Conservation (phyloP, 2,888 invertebrate genomes). For the Schrankia costaestrigalis region DNA sequence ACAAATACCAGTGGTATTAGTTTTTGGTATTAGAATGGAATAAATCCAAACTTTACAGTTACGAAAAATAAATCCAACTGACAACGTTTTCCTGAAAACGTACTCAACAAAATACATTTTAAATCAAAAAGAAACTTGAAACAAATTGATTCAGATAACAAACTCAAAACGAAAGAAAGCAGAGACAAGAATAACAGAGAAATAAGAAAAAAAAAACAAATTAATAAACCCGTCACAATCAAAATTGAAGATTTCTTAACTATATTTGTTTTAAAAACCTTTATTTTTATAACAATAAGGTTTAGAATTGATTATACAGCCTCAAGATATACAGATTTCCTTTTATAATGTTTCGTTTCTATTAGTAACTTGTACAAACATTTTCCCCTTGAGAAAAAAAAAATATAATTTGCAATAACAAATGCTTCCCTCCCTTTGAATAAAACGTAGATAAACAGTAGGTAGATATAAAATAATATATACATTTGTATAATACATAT, state of each 20-base stretch:
- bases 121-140: not conserved
- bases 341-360: slow-evolving; percentile 55
- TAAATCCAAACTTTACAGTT: no score
- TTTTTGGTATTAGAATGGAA: no score
- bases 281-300: not conserved
- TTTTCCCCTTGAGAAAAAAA: slow-evolving; percentile 48
- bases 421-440: slow-evolving; percentile 35
- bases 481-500: no score
- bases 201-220: slow-evolving; percentile 47
- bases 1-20: no score
- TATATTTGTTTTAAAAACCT: not conserved
- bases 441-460: slow-evolving; percentile 18
- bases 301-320: slow-evolving; percentile 12
- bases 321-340: slow-evolving; percentile 33
- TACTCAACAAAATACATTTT: no score
- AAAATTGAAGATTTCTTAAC: slow-evolving; percentile 28
- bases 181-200: slow-evolving; percentile 30
- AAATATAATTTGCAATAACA: slow-evolving; percentile 70
- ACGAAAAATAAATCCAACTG: no score
- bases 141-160: slow-evolving; percentile 8
- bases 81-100: no score
- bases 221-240: slow-evolving; percentile 60
- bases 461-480: not conserved
- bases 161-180: slow-evolving; percentile 32
- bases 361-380: slow-evolving; percentile 59